Base-by-base conservation (phyloP, 2,797 vertebrate species). In the Alosa sapidissima region DNA sequence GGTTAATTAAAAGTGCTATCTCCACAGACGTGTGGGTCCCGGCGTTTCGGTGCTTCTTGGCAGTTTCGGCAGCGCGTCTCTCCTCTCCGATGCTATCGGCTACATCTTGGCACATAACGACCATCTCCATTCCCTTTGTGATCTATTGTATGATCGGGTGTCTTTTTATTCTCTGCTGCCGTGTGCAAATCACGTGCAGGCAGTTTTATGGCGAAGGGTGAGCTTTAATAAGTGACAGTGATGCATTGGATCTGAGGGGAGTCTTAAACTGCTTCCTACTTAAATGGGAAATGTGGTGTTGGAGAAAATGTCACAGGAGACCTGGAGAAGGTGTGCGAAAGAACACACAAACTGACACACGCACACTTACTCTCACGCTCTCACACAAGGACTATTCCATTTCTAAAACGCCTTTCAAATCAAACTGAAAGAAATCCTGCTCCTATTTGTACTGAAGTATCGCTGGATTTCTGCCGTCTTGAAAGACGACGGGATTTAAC, bases 151-250 rank as follows among this genome's bases (percentile, higher is more conserved):
- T 24, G 81, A 81, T 48, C 54, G 52, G 10, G 81, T 21, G 1
- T 45, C 24, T 14, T 9, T 81, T 48, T 89, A 90, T 92, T 93
- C 90, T 92, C 90, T 89, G 90, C 92, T 92, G 90, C 89, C 88
- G 84, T 83, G 86, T 89, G 90, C 92, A 93, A 92, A 93, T 95
- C 91, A 92, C 88, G 85, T 88, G 81, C 24, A 91, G 92, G 92
- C 88, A 84, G 90, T 92, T 91, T 85, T 87, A 89, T 87, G 89
- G 91, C 89, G 87, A 65, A 3, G 45, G 89, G 90, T 88, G 54
- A 55, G 89, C 88, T 91, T 89, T 91, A 89, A 91, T 90, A 90
- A 91, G 92, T 86, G 86, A 91, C 92, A 91, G 91, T 84, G 87
- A 91, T 89, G 91, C 91, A 92, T 93, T 87, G 90, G 89, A 62